Conservation (phyloP, 2,113 vertebrate genomes). For the Malurus melanocephalus region DNA sequence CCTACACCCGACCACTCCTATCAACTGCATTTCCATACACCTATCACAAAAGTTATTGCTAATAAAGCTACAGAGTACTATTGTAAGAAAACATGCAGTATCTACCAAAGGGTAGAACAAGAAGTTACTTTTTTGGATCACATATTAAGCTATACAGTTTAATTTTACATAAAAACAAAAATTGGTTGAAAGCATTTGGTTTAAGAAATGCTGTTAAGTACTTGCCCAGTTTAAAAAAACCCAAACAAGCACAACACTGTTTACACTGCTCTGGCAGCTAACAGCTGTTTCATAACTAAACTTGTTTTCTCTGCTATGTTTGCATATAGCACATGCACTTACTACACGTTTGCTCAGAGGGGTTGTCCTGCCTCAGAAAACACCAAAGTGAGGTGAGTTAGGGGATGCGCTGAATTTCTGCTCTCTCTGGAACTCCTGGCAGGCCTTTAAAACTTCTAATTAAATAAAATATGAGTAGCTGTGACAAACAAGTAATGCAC, state of each 20-base stretch:
- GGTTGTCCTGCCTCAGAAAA: background rate
- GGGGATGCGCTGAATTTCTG: background rate
- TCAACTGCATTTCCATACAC: background rate
- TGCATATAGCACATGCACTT: background rate
- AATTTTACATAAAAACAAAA: background rate
- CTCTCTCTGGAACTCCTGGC: background rate
- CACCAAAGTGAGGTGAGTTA: background rate
- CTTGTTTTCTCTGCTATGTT: background rate
- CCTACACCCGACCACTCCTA: background rate
- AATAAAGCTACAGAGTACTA: background rate
- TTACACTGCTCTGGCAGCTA: constrained; percentile 4
- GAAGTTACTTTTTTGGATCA: background rate
- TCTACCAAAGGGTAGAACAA: background rate
- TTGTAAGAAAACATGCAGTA: background rate
- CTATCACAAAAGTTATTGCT: background rate
- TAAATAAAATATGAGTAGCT: background rate
- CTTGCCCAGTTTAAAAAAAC: background rate
- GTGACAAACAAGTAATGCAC: background rate
- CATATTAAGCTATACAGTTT: background rate
- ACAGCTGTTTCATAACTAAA: constrained; percentile 5
- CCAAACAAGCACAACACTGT: background rate
- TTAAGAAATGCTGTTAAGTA: background rate
- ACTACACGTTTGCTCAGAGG: background rate
- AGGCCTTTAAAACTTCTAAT: background rate
- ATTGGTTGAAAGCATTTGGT: background rate